Evolutionary conservation across 2,113 vertebrate species (phyloP).

Genomic region (Rhegmatorhina hoffmannsi): DNA sequence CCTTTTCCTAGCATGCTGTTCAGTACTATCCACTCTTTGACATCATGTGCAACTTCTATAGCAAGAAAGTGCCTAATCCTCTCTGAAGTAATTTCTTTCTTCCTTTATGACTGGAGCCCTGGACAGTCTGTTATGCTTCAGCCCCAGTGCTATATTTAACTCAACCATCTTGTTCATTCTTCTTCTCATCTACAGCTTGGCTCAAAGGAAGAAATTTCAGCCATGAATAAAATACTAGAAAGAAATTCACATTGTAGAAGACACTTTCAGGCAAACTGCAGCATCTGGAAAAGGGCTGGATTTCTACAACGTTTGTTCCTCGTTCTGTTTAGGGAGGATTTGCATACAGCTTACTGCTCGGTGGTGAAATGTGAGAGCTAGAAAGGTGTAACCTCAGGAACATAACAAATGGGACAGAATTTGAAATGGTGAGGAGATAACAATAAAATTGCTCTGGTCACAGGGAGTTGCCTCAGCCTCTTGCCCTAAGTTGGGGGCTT

Average conservation of each 20-base stretch:
- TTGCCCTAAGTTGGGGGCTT: neutral
- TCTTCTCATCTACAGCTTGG: slow-evolving; percentile 12
- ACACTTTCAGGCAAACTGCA: neutral
- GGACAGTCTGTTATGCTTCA: slow-evolving; percentile 50
- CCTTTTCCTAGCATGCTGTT: slow-evolving; percentile 48
- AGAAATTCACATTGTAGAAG: slow-evolving; percentile 10
- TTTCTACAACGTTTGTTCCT: neutral
- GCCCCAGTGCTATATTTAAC: slow-evolving; percentile 41
- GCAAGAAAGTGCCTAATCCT: slow-evolving; percentile 38
- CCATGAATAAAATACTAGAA: slow-evolving; percentile 49
- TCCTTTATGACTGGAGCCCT: slow-evolving; percentile 49
- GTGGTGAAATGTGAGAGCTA: neutral
- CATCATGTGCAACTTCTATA: slow-evolving; percentile 28
- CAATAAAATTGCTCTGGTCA: neutral
- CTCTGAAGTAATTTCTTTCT: slow-evolving; percentile 67
- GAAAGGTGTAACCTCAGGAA: neutral
- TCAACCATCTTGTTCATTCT: slow-evolving; percentile 44
- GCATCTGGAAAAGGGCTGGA: neutral
- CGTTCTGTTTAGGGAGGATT: neutral
- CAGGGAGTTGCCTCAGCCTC: neutral
- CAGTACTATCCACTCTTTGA: slow-evolving; percentile 39
- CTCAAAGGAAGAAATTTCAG: slow-evolving; percentile 30
- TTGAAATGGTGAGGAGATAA: neutral
- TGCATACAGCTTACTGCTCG: neutral
- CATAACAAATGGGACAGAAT: neutral